Evolutionary conservation across 2,888 invertebrate genomes (phyloP), one percentile per base, ranked within the genome.

Genomic region (Callosobruchus maculatus): DNA sequence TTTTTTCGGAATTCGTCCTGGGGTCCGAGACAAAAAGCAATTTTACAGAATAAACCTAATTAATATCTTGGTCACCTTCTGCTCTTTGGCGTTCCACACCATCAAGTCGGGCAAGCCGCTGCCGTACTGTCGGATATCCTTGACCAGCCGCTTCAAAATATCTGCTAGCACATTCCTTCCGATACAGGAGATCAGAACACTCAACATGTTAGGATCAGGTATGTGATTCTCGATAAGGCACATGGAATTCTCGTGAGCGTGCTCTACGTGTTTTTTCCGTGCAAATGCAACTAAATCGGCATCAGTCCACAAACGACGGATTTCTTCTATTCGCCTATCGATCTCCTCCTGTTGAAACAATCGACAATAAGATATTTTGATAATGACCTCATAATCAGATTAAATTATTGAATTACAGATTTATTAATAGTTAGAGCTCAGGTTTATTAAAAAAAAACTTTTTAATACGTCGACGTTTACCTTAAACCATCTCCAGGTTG

Each of bases 61-160:
- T n/a, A n/a, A n/a, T 7, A 70, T 67, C 26, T 21, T n/a, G 26
- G 49, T 49, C 49, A 49, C 49, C 49, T 49, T 49, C 49, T 49
- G 49, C 49, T 49, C 49, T 49, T 81, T 71, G 0, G 84, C 82
- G 84, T 94, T 91, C 95, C 95, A 97, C 20, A 96, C 85, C 13
- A 94, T 91, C 49, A 97, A 90, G 88, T 97, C 96, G 0, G 97
- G 96, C 86, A 96, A 93, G 66, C 96, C 96, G 80, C 92, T 90
- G 75, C 89, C 89, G 77, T 91, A 89, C 79, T 90, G 87, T n/a
- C 89, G 87, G 82, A 90, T 92, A 86, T 92, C 87, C 0, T 82
- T 82, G 0, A 91, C 90, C 70, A 94, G 87, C 31, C 92, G 89
- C 72, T 89, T 86, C 78, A 92, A 92, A 71, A 94, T 88, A 21